Base-by-base conservation (phyloP, 1,140 invertebrate genomes). In the Leptonema lineaticorne region DNA sequence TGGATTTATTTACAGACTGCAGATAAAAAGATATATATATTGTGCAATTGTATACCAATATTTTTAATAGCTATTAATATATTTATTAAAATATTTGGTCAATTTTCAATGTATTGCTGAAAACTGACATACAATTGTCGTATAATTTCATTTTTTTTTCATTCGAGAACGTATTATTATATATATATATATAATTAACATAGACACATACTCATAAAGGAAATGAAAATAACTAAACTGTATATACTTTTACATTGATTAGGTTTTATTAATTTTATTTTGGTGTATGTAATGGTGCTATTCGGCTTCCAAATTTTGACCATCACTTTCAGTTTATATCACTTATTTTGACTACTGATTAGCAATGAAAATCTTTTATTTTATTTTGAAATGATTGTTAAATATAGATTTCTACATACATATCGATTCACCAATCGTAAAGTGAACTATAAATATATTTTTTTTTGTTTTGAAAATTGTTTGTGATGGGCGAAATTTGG, bases 221-320 rank as follows among this genome's bases (percentile, higher is more conserved):
- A 28, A 11, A 41, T 16, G 33, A 33, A 56, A 33, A 59, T 33
- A 53, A 58, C 33, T 45, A 62, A 7, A 30, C 28, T 64, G 62
- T 64, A 64, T 22, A 64, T 64, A 64, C 50, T 29, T 8, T 64
- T 29, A 24, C 33, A 62, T 72, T 72, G 70, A 72, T 67, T 72
- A 72, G 70, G 64, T 72, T 72, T 67, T 72, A 56, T 41, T 69
- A 72, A 67, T 45, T 62, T 62, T 53, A 50, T 72, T 58, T 69
- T 57, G 64, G 67, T 65, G 22, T 46, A 72, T 72, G 70, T 33
- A 60, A 67, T 53, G 68, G 70, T 72, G 70, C 70, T 69, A 56
- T 4, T 24, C 18, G 67, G 67, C 59, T 28, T 45, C 60, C 56
- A 27, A 50, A 20, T 53, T 62, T 59, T 33, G 63, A 48, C 26